Base-by-base conservation (phyloP, 92 coral and sea anemone species). In the Heliopora coerulea region DNA sequence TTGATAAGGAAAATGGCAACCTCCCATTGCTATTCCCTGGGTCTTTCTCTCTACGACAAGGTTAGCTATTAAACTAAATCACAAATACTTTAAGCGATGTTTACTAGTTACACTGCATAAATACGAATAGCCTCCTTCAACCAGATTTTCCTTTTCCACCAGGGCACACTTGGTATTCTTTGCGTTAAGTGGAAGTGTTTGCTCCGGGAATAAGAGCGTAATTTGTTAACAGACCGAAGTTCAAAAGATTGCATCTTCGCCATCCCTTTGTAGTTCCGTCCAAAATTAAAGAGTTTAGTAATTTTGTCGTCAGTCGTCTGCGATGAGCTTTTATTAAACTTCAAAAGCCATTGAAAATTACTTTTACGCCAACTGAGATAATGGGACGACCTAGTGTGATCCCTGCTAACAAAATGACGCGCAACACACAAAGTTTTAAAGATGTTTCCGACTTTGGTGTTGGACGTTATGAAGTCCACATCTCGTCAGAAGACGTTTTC, bases 301-400 rank as follows among this genome's bases (percentile, higher is more conserved):
- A 63, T 34, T 63, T 61, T 63, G 28, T 63, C 35, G 70, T 63
- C 70, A 37, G 70, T 15, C n/a, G 24, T 37, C 25, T 52, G 24
- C 70, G 1, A 37, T 26, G 70, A 52, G 49, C 30, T 37, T 63
- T 63, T 63, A 63, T 63, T 63, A 63, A 61, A 61, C 67, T 61
- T 15, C 26, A 0, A 9, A n/a, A 15, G 52, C 70, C 30, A 63
- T 63, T 63, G 70, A 37, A 63, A 63, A 63, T 63, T 63, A 63
- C 35, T 63, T 63, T 63, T 41, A 27, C 24, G 10, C 70, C 37
- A 21, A 28, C 70, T n/a, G 70, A 40, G 70, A 35, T 63, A 63
- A 63, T 63, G 37, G 30, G 70, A 11, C 70, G 29, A 23, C 70
- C 42, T 63, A 61, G 24, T 9, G 46, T 30, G 67, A 26, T 1